These are phyloP conservation scores for Augochlorella aurata DNA, from an alignment of 2,888 invertebrate genomes.

Conservation along the genomic window DNA sequence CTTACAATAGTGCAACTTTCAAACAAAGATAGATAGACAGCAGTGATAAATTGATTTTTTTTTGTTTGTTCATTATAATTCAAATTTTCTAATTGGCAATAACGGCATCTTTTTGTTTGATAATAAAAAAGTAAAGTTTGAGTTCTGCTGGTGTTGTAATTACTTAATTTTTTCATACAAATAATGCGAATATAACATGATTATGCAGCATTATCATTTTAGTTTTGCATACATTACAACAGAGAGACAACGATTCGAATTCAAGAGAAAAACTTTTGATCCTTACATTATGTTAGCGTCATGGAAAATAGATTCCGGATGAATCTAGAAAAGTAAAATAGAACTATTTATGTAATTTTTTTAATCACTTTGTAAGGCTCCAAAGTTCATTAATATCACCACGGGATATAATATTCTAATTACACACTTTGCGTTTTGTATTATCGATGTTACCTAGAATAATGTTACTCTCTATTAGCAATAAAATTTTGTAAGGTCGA, in stretches of 20 bases:
- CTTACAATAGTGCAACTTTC: slow-evolving; percentile 3
- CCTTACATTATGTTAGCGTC: slow-evolving; percentile 25
- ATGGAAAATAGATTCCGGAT: slow-evolving; percentile 16
- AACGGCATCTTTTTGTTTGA: neutral
- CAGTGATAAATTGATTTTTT: neutral
- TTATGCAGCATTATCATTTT: neutral
- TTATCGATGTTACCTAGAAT: slow-evolving; percentile 16
- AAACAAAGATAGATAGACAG: neutral
- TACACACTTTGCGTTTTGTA: slow-evolving; percentile 37
- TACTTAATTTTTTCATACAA: slow-evolving; percentile 4
- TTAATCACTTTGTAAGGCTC: slow-evolving; percentile 50
- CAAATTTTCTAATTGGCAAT: neutral
- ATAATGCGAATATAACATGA: neutral
- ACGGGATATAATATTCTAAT: slow-evolving; percentile 50
- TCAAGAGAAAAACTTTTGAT: neutral
- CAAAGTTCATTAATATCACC: slow-evolving; percentile 39
- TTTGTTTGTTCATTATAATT: slow-evolving; percentile 13
- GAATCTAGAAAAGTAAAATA: slow-evolving; percentile 29
- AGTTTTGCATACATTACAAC: neutral
- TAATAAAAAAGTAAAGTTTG: neutral
- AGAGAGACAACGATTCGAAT: neutral
- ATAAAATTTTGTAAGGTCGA: slow-evolving; percentile 4
- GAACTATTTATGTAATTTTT: slow-evolving; percentile 26
- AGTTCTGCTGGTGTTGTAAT: slow-evolving; percentile 10
- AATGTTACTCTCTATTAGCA: slow-evolving; percentile 2